phyloP scores from a whole-genome alignment of 2,797 vertebrate species.

The Crenuchus spilurus region DNA sequence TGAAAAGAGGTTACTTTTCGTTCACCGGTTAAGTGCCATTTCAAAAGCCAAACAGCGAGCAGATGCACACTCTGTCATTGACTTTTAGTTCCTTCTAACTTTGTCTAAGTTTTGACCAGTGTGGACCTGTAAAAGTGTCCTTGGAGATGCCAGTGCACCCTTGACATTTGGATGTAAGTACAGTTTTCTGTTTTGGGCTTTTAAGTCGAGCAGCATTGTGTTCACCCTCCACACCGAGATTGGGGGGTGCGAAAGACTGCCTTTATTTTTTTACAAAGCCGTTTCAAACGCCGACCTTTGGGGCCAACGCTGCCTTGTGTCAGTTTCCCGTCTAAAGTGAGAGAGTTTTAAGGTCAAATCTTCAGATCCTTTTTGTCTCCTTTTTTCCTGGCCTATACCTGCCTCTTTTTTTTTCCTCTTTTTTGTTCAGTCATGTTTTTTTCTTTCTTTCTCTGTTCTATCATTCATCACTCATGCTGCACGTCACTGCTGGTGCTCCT shows the following conservation, averaged over 20 bases:
- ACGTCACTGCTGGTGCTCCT: constrained; percentile 31
- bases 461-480: constrained; percentile 31
- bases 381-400: constrained; percentile 25
- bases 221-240: not conserved
- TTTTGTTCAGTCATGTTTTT: not conserved
- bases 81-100: not conserved
- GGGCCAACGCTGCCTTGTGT: constrained; percentile 16
- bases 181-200: constrained; percentile 32
- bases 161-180: constrained; percentile 46
- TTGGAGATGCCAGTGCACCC: constrained; percentile 17
- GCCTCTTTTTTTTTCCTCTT: not conserved
- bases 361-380: constrained; percentile 26
- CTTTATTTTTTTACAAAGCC: constrained; percentile 21
- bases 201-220: constrained; percentile 31
- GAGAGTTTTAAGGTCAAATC: constrained; percentile 42
- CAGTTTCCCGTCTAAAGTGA: constrained; percentile 11
- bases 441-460: constrained; percentile 6
- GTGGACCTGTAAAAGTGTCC: not conserved
- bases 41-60: not conserved
- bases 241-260: not conserved
- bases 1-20: not conserved
- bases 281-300: constrained; percentile 34
- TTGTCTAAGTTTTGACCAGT: not conserved
- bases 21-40: not conserved
- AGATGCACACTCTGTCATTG: not conserved